Percentiles rank a stretch among this genome's conserved stretches.
phyloP scores from a whole-genome alignment of 2,888 invertebrate species.

The Megalurothrips usitatus region DNA sequence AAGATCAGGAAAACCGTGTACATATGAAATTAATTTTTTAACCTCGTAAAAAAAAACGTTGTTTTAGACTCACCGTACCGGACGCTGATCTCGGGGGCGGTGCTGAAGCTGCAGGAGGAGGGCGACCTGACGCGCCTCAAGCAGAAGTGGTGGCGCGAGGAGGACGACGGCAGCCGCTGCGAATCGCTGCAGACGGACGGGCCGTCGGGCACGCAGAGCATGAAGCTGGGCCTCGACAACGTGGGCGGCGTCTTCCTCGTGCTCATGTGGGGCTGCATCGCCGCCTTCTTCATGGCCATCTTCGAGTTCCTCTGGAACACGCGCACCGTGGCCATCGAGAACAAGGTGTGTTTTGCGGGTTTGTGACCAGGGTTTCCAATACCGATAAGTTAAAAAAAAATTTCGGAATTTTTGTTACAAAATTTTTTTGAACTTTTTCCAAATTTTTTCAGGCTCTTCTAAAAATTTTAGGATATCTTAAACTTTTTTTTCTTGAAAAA shows the following conservation, averaged over 20 bases:
- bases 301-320: conserved; percentile 61
- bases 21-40: too few relatives aligned
- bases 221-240: conserved; percentile 68
- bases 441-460: too few relatives aligned
- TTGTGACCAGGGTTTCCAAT: too few relatives aligned
- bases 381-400: too few relatives aligned
- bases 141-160: conserved; percentile 85
- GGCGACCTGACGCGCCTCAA: conserved; percentile 77
- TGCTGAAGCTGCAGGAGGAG: conserved; percentile 84
- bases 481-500: conserved; percentile 33
- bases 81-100: conserved; percentile 76
- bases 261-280: conserved; percentile 59
- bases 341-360: conserved; percentile 50
- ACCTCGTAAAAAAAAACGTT: neutral
- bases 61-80: conserved; percentile 68
- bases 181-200: conserved; percentile 37
- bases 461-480: too few relatives aligned
- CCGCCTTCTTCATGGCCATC: conserved; percentile 63
- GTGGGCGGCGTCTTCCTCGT: conserved; percentile 80
- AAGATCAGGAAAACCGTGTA: neutral
- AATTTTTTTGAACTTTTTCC: too few relatives aligned
- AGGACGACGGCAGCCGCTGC: conserved; percentile 57
- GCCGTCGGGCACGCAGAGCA: conserved; percentile 45
- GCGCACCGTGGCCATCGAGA: conserved; percentile 50
- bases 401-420: too few relatives aligned